Evolutionary conservation across 2,113 vertebrate genomes (phyloP), one percentile per base, ranked within the genome.

Genomic region (Mustelus asterias): DNA sequence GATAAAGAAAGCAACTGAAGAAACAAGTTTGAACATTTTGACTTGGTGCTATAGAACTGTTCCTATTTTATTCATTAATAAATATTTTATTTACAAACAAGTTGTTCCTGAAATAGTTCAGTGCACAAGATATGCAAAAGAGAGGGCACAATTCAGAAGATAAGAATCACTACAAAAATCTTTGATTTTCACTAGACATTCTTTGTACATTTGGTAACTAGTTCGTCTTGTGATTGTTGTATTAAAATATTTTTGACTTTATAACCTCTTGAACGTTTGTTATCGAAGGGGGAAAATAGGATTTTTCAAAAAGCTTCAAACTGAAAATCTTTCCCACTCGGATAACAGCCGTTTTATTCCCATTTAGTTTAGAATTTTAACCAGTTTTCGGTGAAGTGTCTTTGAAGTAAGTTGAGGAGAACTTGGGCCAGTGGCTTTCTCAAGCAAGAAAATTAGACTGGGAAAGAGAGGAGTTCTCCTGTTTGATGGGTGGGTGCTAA

Each of bases 51-150:
- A 95, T 72, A 95, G 16, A 95, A 95, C 67, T 1, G 72, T 13
- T 83, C 26, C 58, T 95, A 95, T 60, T 54, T 60, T 85, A 65
- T 63, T 95, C 63, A 22, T 65, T 63, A 85, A 95, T 95, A 95
- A 95, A 95, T 95, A 95, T 95, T 85, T 95, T 95, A 95, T 95
- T 60, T 95, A 95, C 95, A 95, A n/a, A 63, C 33, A 95, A 85
- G 26, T 26, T 83, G 58, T 85, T 85, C 95, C 95, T 76, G 94
- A 41, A 86, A 65, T 86, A 85, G 20, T 85, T 54, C 95, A 95
- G 95, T 95, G 70, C 95, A 95, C n/a, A 86, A 24, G 41, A 86
- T 95, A 85, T 95, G 85, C 95, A 80, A 58, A 76, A 95, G 76
- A 65, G 41, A 26, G 41, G 65, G 44, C 41, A 95, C 41, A 29